Evolutionary conservation across 2,113 vertebrate genomes (phyloP).

Genomic region (Anhinga rufa): DNA sequence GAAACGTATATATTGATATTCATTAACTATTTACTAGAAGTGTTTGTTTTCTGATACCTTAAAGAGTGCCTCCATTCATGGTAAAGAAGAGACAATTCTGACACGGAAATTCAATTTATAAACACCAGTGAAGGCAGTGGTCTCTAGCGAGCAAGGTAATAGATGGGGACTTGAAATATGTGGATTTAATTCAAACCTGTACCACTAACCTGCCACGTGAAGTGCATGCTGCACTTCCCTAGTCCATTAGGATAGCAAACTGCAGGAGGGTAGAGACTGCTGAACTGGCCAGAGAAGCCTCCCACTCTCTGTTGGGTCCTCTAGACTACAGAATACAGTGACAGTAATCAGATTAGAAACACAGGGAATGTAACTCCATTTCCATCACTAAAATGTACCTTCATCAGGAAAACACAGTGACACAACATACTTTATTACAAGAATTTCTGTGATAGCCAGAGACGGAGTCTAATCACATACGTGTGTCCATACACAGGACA

Average conservation of each 20-base stretch:
- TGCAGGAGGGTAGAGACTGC: neutral
- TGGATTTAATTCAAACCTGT: neutral
- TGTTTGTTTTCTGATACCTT: neutral
- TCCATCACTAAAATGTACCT: neutral
- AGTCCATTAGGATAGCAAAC: neutral
- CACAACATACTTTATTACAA: neutral
- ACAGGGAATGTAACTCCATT: neutral
- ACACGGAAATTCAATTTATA: neutral
- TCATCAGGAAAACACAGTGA: neutral
- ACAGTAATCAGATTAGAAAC: neutral
- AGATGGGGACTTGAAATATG: neutral
- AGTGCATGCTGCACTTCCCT: neutral
- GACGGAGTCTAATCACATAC: fast-evolving
- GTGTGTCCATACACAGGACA: neutral
- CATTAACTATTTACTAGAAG: neutral
- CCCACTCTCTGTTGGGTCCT: neutral
- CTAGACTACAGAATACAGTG: neutral
- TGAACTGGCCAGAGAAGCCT: neutral
- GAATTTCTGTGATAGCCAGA: neutral
- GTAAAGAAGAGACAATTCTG: neutral
- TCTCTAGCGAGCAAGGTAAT: neutral
- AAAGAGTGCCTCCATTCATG: neutral
- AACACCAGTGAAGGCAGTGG: neutral
- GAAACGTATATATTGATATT: neutral
- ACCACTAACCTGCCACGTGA: neutral